Evolutionary conservation across 2,797 vertebrate species (phyloP), one percentile per base, ranked within the genome.

Genomic region (Aldrovandia affinis): DNA sequence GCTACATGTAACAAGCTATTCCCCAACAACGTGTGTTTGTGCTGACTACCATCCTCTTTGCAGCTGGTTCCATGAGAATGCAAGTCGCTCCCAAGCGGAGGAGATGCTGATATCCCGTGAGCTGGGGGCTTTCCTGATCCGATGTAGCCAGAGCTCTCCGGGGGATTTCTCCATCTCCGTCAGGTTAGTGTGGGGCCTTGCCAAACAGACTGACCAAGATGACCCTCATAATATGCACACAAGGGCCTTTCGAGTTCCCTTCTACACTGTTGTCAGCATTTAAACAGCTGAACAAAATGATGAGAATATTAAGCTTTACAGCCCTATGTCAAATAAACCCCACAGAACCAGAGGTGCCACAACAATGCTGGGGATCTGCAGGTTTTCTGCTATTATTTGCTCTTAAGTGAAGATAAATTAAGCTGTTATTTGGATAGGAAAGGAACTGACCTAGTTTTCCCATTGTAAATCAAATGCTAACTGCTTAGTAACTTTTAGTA

Each of bases 151-250:
- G 92, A 97, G 94, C 84, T 96, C 96, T 55, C 95, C 96, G 0
- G 96, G 96, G 84, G 96, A 97, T 81, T 97, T 97, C 90, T 97
- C 97, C 89, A 96, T 97, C 90, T 97, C 97, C 0, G 97, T 97
- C 92, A 97, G 94, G 96, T 97, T 73, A 73, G 80, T 39, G 68
- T 10, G 5, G 8, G 52, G n/a, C 4, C 22, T n/a, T n/a, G n/a
- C n/a, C n/a, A n/a, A n/a, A n/a, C n/a, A n/a, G n/a, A n/a, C n/a
- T n/a, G n/a, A n/a, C 63, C 57, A 10, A 15, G 57, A 7, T 5
- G 18, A 15, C 68, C 68, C 57, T 59, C 4, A 59, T 5, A 30
- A 8, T 30, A 12, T 9, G n/a, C 61, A 30, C 61, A 65, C 20
- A n/a, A 61, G 8, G 7, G 59, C 22, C 25, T 10, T 3, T 25